Percentiles rank a stretch among this genome's conserved stretches.
phyloP scores from a whole-genome alignment of 1,140 invertebrate genomes.

The Zeugodacus cucurbitae region DNA sequence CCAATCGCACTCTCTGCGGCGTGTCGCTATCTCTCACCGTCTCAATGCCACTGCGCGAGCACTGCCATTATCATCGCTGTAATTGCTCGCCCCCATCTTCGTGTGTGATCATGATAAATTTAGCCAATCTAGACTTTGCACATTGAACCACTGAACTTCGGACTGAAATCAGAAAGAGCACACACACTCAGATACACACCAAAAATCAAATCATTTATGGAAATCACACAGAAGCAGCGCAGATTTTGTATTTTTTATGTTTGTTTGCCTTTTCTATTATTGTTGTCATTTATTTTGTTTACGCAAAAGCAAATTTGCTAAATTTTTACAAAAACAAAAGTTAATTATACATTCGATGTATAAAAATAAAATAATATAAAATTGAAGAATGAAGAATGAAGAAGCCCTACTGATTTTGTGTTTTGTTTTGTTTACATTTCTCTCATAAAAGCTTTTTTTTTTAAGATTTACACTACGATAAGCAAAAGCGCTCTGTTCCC shows the following conservation, averaged over 20 bases:
- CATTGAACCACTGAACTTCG: conserved; percentile 65
- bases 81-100: neutral
- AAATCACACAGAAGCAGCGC: neutral
- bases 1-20: no score
- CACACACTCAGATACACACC: neutral
- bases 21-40: neutral
- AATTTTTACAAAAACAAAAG: conserved; percentile 7
- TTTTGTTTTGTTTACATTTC: no score
- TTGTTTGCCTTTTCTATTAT: neutral
- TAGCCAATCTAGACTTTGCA: conserved; percentile 57
- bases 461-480: no score
- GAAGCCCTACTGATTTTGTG: no score
- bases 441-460: no score
- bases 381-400: neutral
- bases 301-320: neutral
- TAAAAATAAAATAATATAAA: neutral
- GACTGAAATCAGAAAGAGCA: conserved; percentile 44
- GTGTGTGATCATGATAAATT: neutral
- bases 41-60: neutral
- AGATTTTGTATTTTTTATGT: neutral
- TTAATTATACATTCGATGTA: neutral
- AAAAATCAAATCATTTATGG: neutral
- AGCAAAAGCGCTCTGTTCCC: no score
- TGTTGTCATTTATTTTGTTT: neutral
- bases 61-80: neutral